phyloP scores from a whole-genome alignment of 2,888 invertebrate species.

The Aphrophora alni region DNA sequence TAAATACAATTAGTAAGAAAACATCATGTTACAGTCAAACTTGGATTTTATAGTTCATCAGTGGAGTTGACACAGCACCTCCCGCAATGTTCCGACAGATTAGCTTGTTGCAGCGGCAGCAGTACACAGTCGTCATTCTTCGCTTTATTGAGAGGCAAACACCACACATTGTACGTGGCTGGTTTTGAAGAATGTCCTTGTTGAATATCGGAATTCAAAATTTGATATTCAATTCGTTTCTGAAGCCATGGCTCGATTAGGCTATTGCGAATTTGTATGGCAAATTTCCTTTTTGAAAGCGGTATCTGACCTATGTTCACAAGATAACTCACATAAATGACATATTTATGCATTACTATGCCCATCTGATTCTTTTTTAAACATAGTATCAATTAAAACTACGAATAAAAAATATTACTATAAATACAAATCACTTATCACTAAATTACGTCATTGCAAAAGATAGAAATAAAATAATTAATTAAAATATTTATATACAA shows the following conservation, averaged over 20 bases:
- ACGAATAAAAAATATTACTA: too few relatives aligned
- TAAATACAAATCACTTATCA: too few relatives aligned
- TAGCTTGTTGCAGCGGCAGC: neutral
- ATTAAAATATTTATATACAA: too few relatives aligned
- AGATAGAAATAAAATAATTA: too few relatives aligned
- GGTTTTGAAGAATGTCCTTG: too few relatives aligned
- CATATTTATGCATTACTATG: conserved; percentile 26
- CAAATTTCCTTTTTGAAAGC: conserved; percentile 16
- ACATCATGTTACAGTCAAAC: neutral
- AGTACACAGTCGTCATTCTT: neutral
- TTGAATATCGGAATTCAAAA: neutral
- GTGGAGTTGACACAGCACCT: neutral
- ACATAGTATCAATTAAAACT: too few relatives aligned
- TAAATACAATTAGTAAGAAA: neutral
- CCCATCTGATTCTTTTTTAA: too few relatives aligned
- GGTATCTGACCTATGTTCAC: neutral
- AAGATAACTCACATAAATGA: neutral
- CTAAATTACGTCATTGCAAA: too few relatives aligned
- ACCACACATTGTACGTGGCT: neutral
- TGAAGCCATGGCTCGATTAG: conserved; percentile 20
- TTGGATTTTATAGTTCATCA: neutral
- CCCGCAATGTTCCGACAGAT: neutral
- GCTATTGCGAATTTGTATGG: neutral
- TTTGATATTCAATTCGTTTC: neutral
- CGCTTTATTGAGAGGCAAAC: neutral